These are phyloP conservation scores for Phoxinus dragarum DNA, from an alignment of 2,797 vertebrate genomes.

Conservation along the genomic window DNA sequence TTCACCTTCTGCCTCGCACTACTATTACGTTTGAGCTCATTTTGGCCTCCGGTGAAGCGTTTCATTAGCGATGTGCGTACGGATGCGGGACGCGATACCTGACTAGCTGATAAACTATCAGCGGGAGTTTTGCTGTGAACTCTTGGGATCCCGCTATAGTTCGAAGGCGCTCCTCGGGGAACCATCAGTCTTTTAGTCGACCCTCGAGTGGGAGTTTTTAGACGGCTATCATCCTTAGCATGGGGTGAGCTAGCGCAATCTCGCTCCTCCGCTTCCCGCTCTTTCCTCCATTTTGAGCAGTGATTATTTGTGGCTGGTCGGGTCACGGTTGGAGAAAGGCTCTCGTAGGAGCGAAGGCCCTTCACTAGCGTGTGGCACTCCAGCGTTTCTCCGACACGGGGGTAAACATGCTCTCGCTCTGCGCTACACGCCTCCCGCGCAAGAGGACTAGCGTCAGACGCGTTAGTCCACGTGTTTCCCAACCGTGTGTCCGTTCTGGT, in stretches of 20 bases:
- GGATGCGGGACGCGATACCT: constrained; percentile 63
- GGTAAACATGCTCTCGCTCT: constrained; percentile 65
- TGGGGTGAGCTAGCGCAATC: constrained; percentile 51
- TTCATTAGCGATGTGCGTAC: constrained; percentile 64
- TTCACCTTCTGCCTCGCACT: constrained; percentile 67
- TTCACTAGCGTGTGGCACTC: constrained; percentile 84
- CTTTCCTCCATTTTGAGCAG: constrained; percentile 87
- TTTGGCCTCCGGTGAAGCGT: constrained; percentile 53
- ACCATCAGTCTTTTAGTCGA: constrained; percentile 73
- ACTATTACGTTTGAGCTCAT: constrained; percentile 71
- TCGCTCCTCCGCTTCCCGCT: constrained; percentile 73
- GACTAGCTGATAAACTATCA: constrained; percentile 55
- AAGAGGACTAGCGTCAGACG: constrained; percentile 65
- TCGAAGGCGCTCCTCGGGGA: constrained; percentile 64
- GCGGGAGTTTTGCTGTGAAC: neutral
- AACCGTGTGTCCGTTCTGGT: constrained; percentile 51
- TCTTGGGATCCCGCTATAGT: constrained; percentile 67
- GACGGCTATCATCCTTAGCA: constrained; percentile 70
- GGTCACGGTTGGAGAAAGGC: constrained; percentile 69
- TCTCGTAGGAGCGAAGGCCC: constrained; percentile 79
- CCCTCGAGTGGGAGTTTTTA: constrained; percentile 69
- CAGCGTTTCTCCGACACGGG: constrained; percentile 76
- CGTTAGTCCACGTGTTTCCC: constrained; percentile 63
- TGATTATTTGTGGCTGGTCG: constrained; percentile 72
- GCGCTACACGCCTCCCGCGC: constrained; percentile 64